Evolutionary conservation across 2,113 vertebrate species (phyloP).

Genomic region (Panthera tigris): DNA sequence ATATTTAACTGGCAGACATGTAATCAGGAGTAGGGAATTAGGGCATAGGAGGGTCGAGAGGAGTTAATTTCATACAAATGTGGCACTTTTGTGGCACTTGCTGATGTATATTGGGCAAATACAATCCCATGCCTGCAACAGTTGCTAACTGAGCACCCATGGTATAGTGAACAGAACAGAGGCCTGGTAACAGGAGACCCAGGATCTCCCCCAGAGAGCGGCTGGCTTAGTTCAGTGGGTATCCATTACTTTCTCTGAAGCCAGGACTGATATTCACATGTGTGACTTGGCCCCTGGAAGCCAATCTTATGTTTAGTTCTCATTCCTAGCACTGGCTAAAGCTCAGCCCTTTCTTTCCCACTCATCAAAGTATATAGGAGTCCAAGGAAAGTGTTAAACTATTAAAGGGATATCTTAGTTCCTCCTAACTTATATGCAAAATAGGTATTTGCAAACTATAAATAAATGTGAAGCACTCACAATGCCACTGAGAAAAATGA

Average conservation of each 20-base stretch:
- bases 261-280: not conserved
- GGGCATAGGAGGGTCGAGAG: not conserved
- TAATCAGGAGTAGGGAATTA: not conserved
- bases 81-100: not conserved
- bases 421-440: slow-evolving; percentile 10
- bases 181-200: not conserved
- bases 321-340: not conserved
- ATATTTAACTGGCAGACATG: not conserved
- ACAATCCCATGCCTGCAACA: not conserved
- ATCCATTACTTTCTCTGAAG: not conserved
- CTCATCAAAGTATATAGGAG: not conserved
- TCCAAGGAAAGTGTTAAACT: not conserved
- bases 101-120: not conserved
- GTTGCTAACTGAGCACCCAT: not conserved
- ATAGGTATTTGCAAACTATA: not conserved
- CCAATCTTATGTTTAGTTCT: not conserved
- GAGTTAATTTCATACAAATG: not conserved
- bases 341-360: not conserved
- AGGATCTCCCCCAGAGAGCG: not conserved
- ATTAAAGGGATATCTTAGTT: not conserved
- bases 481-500: not conserved
- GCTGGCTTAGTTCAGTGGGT: not conserved
- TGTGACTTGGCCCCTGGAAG: not conserved
- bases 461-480: not conserved
- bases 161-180: not conserved